Evolutionary conservation across 2,888 invertebrate species (phyloP).

Genomic region (Oligia fasciuncula): DNA sequence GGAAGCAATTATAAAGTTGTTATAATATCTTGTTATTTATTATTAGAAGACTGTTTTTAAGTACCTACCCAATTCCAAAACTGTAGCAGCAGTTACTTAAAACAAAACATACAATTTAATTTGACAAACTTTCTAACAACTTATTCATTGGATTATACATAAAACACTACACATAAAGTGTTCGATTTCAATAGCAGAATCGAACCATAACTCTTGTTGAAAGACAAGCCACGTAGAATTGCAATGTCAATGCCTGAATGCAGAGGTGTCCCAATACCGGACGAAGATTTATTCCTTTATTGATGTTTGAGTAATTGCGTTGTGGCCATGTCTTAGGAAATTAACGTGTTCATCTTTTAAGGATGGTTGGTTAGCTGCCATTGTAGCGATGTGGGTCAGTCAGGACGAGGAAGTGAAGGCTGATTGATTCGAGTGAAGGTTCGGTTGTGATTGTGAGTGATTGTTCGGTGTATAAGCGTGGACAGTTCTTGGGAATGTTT

Average conservation of each 20-base stretch:
- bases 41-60: background rate
- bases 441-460: constrained; percentile 37
- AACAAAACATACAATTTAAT: constrained; percentile 22
- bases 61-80: background rate
- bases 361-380: constrained; percentile 52
- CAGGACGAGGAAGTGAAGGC: constrained; percentile 46
- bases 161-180: constrained; percentile 55
- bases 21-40: background rate
- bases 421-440: constrained; percentile 50
- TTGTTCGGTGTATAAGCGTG: background rate
- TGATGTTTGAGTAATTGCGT: constrained; percentile 67
- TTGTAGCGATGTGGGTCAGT: constrained; percentile 51
- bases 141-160: constrained; percentile 56
- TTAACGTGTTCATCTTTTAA: constrained; percentile 64
- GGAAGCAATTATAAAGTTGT: background rate
- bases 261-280: constrained; percentile 61
- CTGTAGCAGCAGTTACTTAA: too few species aligned
- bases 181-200: constrained; percentile 58
- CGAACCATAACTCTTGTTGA: constrained; percentile 64
- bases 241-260: constrained; percentile 69
- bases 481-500: constrained; percentile 1
- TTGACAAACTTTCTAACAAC: constrained; percentile 52
- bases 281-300: constrained; percentile 70
- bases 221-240: constrained; percentile 66
- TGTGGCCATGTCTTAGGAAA: constrained; percentile 37